Evolutionary conservation across 2,113 vertebrate genomes (phyloP).

Genomic region (Cinclus mexicanus): DNA sequence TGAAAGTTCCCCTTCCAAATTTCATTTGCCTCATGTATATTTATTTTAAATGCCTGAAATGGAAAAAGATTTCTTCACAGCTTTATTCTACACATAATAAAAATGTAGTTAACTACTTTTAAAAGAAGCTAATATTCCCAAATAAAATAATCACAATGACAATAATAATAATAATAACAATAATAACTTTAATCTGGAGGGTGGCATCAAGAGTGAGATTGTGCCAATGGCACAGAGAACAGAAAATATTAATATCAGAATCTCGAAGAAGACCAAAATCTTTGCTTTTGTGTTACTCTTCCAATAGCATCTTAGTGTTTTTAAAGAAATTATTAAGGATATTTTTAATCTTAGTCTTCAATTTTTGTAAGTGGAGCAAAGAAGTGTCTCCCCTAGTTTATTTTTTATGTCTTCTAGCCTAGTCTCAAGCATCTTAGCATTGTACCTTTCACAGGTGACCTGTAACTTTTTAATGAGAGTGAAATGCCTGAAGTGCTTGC

Average conservation of each 20-base stretch:
- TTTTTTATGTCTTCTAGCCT: neutral
- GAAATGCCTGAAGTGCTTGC: neutral
- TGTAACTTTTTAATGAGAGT: neutral
- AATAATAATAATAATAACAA: neutral
- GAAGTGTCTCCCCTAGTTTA: neutral
- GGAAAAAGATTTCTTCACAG: neutral
- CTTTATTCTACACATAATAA: neutral
- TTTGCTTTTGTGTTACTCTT: neutral
- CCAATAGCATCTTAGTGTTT: neutral
- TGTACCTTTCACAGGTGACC: neutral
- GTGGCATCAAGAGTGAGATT: neutral
- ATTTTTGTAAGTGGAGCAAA: neutral
- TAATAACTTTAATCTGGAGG: neutral
- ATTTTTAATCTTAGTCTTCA: neutral
- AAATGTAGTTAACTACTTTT: neutral
- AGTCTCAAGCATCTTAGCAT: neutral
- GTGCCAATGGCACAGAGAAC: neutral
- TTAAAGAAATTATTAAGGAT: neutral
- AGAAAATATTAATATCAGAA: neutral
- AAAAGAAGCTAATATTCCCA: neutral
- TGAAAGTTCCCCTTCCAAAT: neutral
- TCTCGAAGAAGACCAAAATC: neutral
- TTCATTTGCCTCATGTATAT: neutral
- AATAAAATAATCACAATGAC: neutral
- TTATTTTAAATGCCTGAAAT: conserved; percentile 5